Evolutionary conservation across 2,797 vertebrate species (phyloP).

Genomic region (Psittacula echo): DNA sequence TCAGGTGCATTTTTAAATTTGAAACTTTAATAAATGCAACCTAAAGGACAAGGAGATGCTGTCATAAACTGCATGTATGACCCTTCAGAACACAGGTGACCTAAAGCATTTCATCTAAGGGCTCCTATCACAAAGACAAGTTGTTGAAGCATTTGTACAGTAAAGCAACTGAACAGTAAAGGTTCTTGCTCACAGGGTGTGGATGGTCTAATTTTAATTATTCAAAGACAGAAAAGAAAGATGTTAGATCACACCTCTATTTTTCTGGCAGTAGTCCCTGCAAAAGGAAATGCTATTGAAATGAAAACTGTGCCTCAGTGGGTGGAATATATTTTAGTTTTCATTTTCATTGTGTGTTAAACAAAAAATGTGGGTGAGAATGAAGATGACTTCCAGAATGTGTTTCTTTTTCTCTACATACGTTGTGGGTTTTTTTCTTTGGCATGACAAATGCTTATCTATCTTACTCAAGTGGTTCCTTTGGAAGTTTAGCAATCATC

Average conservation of each 20-base stretch:
- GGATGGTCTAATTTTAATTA: neutral
- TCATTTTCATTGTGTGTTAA: neutral
- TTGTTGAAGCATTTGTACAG: neutral
- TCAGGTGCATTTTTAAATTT: neutral
- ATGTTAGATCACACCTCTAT: neutral
- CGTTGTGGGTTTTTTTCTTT: neutral
- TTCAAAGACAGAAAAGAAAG: neutral
- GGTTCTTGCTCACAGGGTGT: neutral
- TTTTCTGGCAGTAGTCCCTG: neutral
- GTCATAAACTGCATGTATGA: neutral
- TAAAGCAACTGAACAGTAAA: neutral
- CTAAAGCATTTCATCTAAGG: neutral
- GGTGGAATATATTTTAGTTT: neutral
- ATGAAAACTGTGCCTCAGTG: neutral
- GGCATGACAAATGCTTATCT: neutral
- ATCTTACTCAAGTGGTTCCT: neutral
- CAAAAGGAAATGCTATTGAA: neutral
- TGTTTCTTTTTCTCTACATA: neutral
- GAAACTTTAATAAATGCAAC: neutral
- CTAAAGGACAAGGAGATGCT: neutral
- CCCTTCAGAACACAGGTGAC: neutral
- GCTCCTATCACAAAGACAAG: neutral
- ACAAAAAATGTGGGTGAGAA: neutral
- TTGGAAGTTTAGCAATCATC: constrained; percentile 3
- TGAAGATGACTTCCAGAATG: neutral